A percentile compares a stretch with the other conserved stretches of the same genome.
phyloP scores from a whole-genome alignment of 1,140 invertebrate genomes.

The Pachyrhynchus sulphureomaculatus region DNA sequence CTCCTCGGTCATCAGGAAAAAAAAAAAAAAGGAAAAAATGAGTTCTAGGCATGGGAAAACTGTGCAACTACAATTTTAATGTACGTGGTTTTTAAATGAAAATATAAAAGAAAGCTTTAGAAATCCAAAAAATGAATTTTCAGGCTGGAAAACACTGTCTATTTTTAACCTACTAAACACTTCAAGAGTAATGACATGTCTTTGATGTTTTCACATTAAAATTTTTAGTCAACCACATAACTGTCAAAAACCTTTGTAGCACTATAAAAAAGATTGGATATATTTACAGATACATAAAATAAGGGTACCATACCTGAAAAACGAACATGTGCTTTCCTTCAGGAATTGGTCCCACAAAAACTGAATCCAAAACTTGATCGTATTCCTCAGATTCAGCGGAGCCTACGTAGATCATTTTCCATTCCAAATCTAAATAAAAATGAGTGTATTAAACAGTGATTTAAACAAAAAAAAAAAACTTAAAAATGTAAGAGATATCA shows the following conservation, averaged over 20 bases:
- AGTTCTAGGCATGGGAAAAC: too few species aligned
- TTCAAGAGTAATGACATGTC: too few species aligned
- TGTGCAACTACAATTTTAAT: constrained; percentile 73
- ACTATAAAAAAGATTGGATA: too few species aligned
- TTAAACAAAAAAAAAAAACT: too few species aligned
- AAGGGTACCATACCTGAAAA: constrained; percentile 75
- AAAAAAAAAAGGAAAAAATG: constrained; percentile 64
- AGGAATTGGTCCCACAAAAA: constrained; percentile 96
- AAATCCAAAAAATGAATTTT: constrained; percentile 56
- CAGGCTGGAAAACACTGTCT: constrained; percentile 2
- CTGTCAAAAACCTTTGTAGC: too few species aligned
- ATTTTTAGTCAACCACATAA: too few species aligned
- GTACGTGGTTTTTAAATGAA: constrained; percentile 64
- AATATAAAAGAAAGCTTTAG: constrained; percentile 60
- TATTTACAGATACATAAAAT: too few species aligned
- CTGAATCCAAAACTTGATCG: constrained; percentile 93
- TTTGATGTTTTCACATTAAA: too few species aligned
- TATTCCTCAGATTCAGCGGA: constrained; percentile 96
- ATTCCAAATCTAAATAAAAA: constrained; percentile 84
- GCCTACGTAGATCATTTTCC: constrained; percentile 99
- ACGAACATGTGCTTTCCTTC: constrained; percentile 98
- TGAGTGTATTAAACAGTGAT: too few species aligned
- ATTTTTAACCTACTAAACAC: too few species aligned
- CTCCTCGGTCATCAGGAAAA: constrained; percentile 63
- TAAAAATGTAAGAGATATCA: too few species aligned